Percentiles rank a stretch among this genome's conserved stretches.
Conservation (phyloP, 2,888 invertebrate species). For the Cheilosia urbana region DNA sequence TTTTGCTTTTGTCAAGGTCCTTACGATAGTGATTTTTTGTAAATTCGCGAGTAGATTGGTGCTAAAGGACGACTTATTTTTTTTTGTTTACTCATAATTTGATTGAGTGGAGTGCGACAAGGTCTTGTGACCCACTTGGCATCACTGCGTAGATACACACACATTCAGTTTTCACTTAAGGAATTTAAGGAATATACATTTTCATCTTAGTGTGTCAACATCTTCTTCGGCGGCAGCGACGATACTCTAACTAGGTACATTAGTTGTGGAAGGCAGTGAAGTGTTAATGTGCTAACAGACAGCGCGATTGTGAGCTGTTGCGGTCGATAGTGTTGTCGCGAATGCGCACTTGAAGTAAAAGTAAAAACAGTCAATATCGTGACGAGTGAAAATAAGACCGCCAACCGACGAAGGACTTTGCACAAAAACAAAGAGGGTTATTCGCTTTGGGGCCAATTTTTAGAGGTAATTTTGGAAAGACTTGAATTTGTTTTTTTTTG, state of each 20-base stretch:
- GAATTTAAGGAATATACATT: slow-evolving; percentile 75
- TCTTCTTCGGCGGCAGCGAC: slow-evolving; percentile 12
- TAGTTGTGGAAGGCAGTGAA: slow-evolving; percentile 64
- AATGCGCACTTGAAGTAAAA: slow-evolving; percentile 63
- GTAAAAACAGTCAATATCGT: slow-evolving; percentile 57
- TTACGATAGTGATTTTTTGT: slow-evolving; percentile 18
- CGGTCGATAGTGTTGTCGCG: slow-evolving; percentile 46
- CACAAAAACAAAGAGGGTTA: background rate
- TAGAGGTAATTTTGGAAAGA: slow-evolving; percentile 44
- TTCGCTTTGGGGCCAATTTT: slow-evolving; percentile 13
- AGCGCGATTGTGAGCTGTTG: slow-evolving; percentile 29
- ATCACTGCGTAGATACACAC: slow-evolving; percentile 64
- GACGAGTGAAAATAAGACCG: slow-evolving; percentile 20
- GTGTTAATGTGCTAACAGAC: slow-evolving; percentile 72
- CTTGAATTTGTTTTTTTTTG: background rate
- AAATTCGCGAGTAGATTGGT: background rate
- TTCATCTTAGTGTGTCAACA: slow-evolving; percentile 66
- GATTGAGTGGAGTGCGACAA: slow-evolving; percentile 27
- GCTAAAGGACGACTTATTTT: slow-evolving; percentile 58
- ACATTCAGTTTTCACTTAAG: slow-evolving; percentile 73
- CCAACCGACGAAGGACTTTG: slow-evolving; percentile 19
- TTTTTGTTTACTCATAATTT: slow-evolving; percentile 22
- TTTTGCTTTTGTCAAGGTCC: slow-evolving; percentile 32
- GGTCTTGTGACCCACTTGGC: slow-evolving; percentile 67
- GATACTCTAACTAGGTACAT: slow-evolving; percentile 57